These are phyloP conservation scores for Calephelis nemesis DNA, from an alignment of 1,140 invertebrate genomes.

Conservation along the genomic window DNA sequence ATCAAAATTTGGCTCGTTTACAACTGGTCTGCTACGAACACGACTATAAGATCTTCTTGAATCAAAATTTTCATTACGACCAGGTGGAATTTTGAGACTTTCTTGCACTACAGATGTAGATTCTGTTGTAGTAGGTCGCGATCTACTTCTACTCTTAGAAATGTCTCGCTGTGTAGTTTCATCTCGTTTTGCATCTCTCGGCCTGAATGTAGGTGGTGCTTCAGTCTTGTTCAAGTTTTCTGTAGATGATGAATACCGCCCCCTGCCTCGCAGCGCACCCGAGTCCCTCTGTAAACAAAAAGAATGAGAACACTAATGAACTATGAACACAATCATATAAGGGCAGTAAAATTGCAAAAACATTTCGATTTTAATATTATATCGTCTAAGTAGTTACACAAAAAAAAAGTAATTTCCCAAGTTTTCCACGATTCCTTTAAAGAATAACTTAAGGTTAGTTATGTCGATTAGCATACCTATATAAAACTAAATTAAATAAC, in stretches of 20 bases:
- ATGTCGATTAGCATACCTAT: too few relatives aligned
- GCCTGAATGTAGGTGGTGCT: conserved; percentile 45
- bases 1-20: conserved; percentile 44
- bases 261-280: conserved; percentile 46
- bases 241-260: conserved; percentile 46
- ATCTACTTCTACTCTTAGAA: conserved; percentile 48
- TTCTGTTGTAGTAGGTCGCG: conserved; percentile 28
- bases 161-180: conserved; percentile 40
- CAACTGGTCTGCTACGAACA: conserved; percentile 44
- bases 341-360: too few relatives aligned
- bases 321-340: too few relatives aligned
- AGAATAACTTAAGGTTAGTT: too few relatives aligned
- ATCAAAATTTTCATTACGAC: conserved; percentile 57
- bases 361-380: too few relatives aligned
- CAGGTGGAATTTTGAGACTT: conserved; percentile 34
- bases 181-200: conserved; percentile 52
- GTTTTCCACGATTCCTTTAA: too few relatives aligned
- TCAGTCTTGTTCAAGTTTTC: conserved; percentile 38
- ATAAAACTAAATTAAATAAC: too few relatives aligned
- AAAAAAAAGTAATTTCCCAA: too few relatives aligned
- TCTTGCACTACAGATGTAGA: conserved; percentile 31
- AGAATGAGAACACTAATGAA: too few relatives aligned
- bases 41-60: conserved; percentile 57
- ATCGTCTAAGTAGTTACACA: too few relatives aligned
- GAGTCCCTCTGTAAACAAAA: conserved; percentile 46